A percentile compares a stretch with the other conserved stretches of the same genome.
These are phyloP conservation scores for Drosophila ananassae DNA, from an alignment of 1,140 invertebrate genomes.

Conservation along the genomic window DNA sequence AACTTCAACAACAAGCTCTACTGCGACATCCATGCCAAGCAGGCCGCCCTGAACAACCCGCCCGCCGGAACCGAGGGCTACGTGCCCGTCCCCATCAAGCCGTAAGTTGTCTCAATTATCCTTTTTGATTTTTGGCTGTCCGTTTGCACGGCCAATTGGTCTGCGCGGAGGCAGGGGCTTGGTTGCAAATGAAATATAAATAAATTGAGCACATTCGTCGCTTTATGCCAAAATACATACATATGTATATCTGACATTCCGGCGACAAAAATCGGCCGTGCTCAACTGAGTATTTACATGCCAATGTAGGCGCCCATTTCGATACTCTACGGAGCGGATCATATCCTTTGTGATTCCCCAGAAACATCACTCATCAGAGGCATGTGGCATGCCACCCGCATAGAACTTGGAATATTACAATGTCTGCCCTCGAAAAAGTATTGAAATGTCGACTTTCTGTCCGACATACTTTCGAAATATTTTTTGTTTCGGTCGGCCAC, in stretches of 20 bases:
- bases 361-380: not conserved
- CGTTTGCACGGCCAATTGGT: conserved; percentile 56
- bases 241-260: conserved; percentile 51
- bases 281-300: conserved; percentile 21
- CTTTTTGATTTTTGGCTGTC: conserved; percentile 6
- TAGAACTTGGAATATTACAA: not conserved
- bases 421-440: not conserved
- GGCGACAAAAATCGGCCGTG: conserved; percentile 34
- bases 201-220: conserved; percentile 57
- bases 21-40: conserved; percentile 97
- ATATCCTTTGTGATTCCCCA: not conserved
- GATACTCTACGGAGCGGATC: conserved; percentile 7
- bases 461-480: not conserved
- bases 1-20: conserved; percentile 98
- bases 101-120: conserved; percentile 87
- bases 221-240: conserved; percentile 51
- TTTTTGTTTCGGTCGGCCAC: not conserved
- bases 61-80: conserved; percentile 88
- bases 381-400: not conserved
- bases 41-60: conserved; percentile 92
- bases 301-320: not conserved
- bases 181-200: conserved; percentile 57
- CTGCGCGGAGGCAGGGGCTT: not conserved
- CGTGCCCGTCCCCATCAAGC: conserved; percentile 91
- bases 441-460: not conserved